A percentile compares a stretch with the other conserved stretches of the same genome.
These are phyloP conservation scores for Sminthurinus signatus DNA, from an alignment of 1,140 invertebrate genomes.

Conservation along the genomic window DNA sequence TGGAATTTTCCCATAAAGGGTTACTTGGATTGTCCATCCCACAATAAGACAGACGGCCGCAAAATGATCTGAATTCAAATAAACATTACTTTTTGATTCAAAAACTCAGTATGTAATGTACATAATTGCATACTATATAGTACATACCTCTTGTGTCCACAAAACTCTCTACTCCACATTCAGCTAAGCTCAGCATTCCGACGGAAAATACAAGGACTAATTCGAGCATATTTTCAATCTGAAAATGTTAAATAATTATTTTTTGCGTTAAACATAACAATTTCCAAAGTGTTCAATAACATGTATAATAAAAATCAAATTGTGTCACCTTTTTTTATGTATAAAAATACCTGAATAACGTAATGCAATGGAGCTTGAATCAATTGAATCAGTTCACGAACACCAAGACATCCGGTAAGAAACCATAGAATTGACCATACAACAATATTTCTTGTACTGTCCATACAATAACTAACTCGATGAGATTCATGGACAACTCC, in stretches of 20 bases:
- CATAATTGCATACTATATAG: no score
- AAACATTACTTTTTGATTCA: no score
- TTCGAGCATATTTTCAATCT: constrained; percentile 41
- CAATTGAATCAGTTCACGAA: constrained; percentile 41
- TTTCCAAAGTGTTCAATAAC: no score
- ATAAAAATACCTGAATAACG: constrained; percentile 33
- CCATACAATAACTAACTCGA: constrained; percentile 38
- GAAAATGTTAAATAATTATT: background rate
- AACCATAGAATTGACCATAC: constrained; percentile 33
- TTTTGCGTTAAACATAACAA: background rate
- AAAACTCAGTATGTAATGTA: no score
- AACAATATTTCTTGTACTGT: constrained; percentile 38
- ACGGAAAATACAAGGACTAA: constrained; percentile 40
- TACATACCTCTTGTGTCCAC: constrained; percentile 36
- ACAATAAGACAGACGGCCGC: constrained; percentile 42
- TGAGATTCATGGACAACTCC: constrained; percentile 19
- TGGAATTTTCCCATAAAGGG: constrained; percentile 41
- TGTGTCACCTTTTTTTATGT: background rate
- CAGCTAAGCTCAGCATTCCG: constrained; percentile 36
- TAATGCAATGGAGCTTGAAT: constrained; percentile 40
- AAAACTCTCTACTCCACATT: constrained; percentile 41
- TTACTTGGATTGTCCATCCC: constrained; percentile 41
- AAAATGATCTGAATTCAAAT: no score
- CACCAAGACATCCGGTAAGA: constrained; percentile 35
- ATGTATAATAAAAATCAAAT: no score